These are phyloP conservation scores for Microcaecilia unicolor DNA, from an alignment of 2,797 vertebrate genomes.

Conservation along the genomic window DNA sequence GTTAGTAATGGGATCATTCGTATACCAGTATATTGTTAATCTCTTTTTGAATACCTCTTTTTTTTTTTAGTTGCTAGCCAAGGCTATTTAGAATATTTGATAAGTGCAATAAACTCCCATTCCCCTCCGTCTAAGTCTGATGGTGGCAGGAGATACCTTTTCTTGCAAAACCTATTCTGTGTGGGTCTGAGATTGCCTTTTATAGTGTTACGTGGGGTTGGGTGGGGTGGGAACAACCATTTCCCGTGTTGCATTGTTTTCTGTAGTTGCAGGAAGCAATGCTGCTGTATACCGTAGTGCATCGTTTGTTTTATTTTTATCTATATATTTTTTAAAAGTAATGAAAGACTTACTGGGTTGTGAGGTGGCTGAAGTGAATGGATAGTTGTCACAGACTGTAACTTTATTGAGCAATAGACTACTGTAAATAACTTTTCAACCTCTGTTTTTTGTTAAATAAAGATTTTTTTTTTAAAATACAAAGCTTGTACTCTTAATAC, in stretches of 20 bases:
- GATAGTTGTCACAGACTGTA: constrained; percentile 17
- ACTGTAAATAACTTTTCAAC: constrained; percentile 55
- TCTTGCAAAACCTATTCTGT: background rate
- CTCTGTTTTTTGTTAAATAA: constrained; percentile 55
- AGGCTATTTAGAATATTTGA: constrained; percentile 1
- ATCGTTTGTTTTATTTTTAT: too few species aligned
- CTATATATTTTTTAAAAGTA: background rate
- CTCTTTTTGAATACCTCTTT: too few species aligned
- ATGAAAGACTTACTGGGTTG: background rate
- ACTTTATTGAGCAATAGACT: constrained; percentile 42
- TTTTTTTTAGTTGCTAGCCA: background rate
- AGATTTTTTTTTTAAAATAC: constrained; percentile 33
- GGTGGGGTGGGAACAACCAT: background rate
- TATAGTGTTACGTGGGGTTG: background rate
- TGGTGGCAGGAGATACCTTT: background rate
- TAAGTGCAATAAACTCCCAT: background rate
- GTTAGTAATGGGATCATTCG: too few species aligned
- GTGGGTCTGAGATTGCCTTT: background rate
- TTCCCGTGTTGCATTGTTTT: constrained; percentile 16
- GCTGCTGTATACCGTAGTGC: constrained; percentile 23
- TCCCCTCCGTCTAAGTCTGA: background rate
- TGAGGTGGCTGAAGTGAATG: constrained; percentile 7
- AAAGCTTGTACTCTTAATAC: too few species aligned
- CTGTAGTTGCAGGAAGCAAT: background rate
- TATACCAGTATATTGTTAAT: too few species aligned